phyloP scores from a whole-genome alignment of 2,113 vertebrate genomes.

The Australoheros scitulus region DNA sequence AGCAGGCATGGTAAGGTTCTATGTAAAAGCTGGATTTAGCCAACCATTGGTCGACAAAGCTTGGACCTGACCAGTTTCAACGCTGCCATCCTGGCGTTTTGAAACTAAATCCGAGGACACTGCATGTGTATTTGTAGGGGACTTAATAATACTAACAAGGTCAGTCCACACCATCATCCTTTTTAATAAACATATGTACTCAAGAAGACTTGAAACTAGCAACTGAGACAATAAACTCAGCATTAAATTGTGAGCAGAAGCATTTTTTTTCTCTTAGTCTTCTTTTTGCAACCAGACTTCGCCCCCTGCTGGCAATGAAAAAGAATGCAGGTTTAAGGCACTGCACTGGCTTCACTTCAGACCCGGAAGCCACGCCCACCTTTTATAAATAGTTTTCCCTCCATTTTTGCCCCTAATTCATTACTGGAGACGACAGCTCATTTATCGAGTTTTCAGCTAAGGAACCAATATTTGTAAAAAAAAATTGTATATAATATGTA shows the following conservation, averaged over 20 bases:
- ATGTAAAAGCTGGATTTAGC: not conserved
- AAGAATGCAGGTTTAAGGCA: constrained; percentile 6
- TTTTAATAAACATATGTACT: too few relatives aligned
- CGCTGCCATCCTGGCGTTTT: too few relatives aligned
- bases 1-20: not conserved
- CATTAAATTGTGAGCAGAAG: not conserved
- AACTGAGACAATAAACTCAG: too few relatives aligned
- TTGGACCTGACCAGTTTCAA: too few relatives aligned
- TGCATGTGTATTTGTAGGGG: too few relatives aligned
- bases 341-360: not conserved
- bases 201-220: too few relatives aligned
- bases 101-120: too few relatives aligned
- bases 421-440: rapidly evolving
- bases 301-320: not conserved
- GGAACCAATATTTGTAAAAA: not conserved
- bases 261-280: not conserved
- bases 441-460: not conserved
- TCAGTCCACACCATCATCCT: too few relatives aligned
- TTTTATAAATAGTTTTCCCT: not conserved
- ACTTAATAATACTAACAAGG: too few relatives aligned
- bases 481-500: not conserved
- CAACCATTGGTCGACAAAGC: too few relatives aligned
- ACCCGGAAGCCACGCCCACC: not conserved
- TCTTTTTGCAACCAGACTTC: not conserved
- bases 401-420: not conserved